phyloP scores from a whole-genome alignment of 1,140 invertebrate species.

The Hermetia illucens region DNA sequence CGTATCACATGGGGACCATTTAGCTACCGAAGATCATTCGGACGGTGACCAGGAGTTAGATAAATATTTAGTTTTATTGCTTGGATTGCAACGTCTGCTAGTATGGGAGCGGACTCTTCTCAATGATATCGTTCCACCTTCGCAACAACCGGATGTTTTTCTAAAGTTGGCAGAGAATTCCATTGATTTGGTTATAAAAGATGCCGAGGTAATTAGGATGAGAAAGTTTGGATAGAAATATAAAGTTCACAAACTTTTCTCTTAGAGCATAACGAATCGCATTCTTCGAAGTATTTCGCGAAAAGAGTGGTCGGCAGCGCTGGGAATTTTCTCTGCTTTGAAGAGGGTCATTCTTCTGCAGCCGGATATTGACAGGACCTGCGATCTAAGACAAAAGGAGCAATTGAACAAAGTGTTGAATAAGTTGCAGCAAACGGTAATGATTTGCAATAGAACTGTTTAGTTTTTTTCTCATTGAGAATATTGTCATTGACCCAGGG shows the following conservation, averaged over 20 bases:
- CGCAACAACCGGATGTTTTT: constrained; percentile 69
- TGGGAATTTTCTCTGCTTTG: constrained; percentile 75
- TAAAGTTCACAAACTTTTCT: constrained; percentile 11
- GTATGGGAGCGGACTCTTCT: constrained; percentile 73
- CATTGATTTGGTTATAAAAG: constrained; percentile 69
- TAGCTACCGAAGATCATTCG: constrained; percentile 45
- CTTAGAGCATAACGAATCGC: constrained; percentile 52
- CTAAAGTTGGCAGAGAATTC: constrained; percentile 71
- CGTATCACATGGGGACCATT: constrained; percentile 26
- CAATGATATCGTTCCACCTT: constrained; percentile 66
- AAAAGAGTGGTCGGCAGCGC: constrained; percentile 68
- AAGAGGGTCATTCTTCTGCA: constrained; percentile 67
- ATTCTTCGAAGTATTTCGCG: constrained; percentile 65
- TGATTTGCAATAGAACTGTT: constrained; percentile 10
- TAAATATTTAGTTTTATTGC: constrained; percentile 70
- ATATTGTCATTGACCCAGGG: constrained; percentile 39
- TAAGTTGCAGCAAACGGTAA: constrained; percentile 59
- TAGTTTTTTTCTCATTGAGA: constrained; percentile 6
- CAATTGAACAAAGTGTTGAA: constrained; percentile 61
- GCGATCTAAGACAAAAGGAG: constrained; percentile 50
- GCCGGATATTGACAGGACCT: constrained; percentile 71
- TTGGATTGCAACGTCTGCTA: constrained; percentile 76
- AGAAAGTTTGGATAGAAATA: background rate
- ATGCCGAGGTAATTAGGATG: constrained; percentile 70
- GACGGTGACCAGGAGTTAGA: constrained; percentile 76